phyloP scores from a whole-genome alignment of 2,797 vertebrate species.

The Halcyon smyrnensis region DNA sequence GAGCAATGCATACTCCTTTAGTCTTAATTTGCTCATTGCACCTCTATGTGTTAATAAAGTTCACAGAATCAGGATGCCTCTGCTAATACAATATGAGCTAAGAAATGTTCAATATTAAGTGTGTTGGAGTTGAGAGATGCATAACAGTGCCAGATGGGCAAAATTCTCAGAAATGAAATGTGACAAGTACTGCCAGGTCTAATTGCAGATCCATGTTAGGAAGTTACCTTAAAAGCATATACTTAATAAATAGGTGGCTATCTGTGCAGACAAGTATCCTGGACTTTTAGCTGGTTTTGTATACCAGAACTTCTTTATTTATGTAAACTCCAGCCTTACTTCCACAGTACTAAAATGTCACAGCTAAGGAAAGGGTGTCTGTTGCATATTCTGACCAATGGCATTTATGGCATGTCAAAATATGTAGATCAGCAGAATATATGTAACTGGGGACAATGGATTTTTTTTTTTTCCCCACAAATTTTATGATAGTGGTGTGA shows the following conservation, averaged over 20 bases:
- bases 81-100: not conserved
- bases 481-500: not conserved
- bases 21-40: not conserved
- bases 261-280: not conserved
- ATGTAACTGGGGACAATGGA: not conserved
- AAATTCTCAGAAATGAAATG: not conserved
- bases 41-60: not conserved
- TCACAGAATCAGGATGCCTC: not conserved
- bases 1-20: not conserved
- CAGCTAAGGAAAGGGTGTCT: not conserved
- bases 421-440: not conserved
- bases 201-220: not conserved
- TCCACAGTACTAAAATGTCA: not conserved
- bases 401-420: not conserved
- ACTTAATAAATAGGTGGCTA: not conserved
- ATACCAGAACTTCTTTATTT: not conserved
- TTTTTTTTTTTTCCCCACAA: not conserved
- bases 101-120: not conserved
- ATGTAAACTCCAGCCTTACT: not conserved
- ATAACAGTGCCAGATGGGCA: not conserved
- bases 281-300: not conserved
- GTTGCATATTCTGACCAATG: not conserved
- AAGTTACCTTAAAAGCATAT: not conserved
- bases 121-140: not conserved
- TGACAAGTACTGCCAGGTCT: not conserved